Evolutionary conservation across 2,797 vertebrate species (phyloP), one percentile per base, ranked within the genome.

Genomic region (Coccyzus lansbergi): DNA sequence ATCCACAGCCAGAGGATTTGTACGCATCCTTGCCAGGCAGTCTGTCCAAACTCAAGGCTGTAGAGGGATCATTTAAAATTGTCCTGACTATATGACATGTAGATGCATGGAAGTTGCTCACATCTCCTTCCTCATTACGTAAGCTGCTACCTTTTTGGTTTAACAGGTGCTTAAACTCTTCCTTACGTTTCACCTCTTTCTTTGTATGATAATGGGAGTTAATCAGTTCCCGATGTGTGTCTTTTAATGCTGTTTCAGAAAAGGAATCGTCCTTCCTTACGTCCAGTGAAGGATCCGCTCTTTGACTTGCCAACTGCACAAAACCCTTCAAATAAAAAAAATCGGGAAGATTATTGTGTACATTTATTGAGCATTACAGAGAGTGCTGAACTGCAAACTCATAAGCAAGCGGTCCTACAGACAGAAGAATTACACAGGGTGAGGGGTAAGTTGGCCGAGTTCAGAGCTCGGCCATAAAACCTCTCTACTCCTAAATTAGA

Each of bases 251-350:
- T 36, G 86, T 81, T 82, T 63, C 83, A 78, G 64, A 58, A 95
- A 77, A 83, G 11, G 56, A 64, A 78, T 42, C 6, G 2, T 95
- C 70, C 63, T 84, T 90, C 87, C 95, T 91, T 62, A 89, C 1
- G 12, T 85, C 53, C 70, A 93, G n/a, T 40, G 93, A 64, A 85
- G 75, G 46, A 63, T 97, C 92, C 84, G 75, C 92, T 65, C 94
- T 81, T 81, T 96, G 94, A 88, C 75, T 91, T 63, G 97, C 94
- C 88, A 96, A 93, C 84, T 96, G 96, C 1, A 29, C 93, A 69
- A 97, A 92, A 91, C 87, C 96, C 98, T 98, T 97, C 65, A 96
- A 96, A 96, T 49, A 83, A 90, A 96, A 38, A 83, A 71, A 90
- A 71, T 69, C 90, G 81, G 52, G 31, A 68, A 88, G 94, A 65